Evolutionary conservation across 2,113 vertebrate species (phyloP).

Genomic region (Maccullochella peelii): DNA sequence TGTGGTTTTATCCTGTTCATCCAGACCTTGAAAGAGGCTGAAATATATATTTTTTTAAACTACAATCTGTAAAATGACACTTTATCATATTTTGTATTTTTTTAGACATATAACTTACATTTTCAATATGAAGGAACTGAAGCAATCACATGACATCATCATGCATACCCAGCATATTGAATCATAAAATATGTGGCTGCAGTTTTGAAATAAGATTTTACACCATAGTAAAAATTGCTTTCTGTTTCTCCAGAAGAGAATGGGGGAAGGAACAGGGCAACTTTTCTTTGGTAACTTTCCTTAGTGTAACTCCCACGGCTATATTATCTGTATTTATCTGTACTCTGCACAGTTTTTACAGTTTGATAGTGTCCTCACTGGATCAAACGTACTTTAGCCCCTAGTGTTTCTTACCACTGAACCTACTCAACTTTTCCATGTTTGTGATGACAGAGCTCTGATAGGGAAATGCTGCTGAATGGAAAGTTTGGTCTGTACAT

Average conservation of each 20-base stretch:
- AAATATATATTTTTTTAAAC: neutral
- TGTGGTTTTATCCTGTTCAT: constrained; percentile 3
- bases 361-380: constrained; percentile 15
- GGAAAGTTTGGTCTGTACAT: constrained; percentile 73
- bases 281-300: neutral
- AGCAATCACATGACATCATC: neutral
- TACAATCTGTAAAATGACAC: neutral
- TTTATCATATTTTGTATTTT: neutral
- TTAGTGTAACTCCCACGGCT: neutral
- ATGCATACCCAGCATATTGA: neutral
- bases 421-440: constrained; percentile 64
- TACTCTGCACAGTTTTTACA: constrained; percentile 19
- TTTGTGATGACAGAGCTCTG: constrained; percentile 57
- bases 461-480: constrained; percentile 67
- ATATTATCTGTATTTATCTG: constrained; percentile 1
- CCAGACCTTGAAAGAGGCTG: neutral
- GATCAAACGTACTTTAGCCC: constrained; percentile 34
- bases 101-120: neutral
- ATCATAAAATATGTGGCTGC: constrained; percentile 12
- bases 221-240: neutral
- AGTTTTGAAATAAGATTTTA: neutral
- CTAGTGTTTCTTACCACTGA: constrained; percentile 42
- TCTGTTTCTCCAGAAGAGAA: neutral
- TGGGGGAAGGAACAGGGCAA: neutral
- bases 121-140: neutral